Evolutionary conservation across 2,113 vertebrate species (phyloP).

Genomic region (Maylandia zebra): DNA sequence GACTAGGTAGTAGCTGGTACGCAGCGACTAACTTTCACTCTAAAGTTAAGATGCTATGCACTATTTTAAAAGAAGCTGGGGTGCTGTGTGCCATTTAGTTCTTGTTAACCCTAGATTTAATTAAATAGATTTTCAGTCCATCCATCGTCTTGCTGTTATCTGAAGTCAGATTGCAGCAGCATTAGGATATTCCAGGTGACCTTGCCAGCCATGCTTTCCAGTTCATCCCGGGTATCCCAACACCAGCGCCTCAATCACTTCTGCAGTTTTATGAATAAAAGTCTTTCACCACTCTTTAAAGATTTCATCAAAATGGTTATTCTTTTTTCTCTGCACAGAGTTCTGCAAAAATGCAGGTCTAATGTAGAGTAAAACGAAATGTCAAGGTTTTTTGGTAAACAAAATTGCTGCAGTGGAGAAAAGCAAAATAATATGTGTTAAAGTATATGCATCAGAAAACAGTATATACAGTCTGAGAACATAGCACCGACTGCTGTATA

Average conservation of each 20-base stretch:
- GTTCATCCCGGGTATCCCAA: background rate
- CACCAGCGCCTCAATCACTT: background rate
- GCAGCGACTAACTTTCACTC: background rate
- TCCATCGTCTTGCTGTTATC: background rate
- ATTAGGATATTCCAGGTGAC: background rate
- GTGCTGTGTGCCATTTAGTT: background rate
- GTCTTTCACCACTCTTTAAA: background rate
- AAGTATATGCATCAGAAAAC: background rate
- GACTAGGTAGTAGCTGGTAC: background rate
- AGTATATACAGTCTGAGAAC: background rate
- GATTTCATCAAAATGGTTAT: background rate
- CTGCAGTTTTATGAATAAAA: background rate
- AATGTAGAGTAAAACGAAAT: background rate
- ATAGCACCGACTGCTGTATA: background rate
- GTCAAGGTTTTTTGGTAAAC: background rate
- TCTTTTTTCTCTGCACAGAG: background rate
- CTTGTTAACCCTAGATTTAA: background rate
- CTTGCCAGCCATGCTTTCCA: background rate
- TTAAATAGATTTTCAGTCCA: background rate
- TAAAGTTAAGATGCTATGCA: background rate
- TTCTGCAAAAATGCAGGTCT: background rate
- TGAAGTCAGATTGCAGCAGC: background rate
- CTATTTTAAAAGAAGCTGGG: background rate
- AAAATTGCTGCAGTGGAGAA: background rate
- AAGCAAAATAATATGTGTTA: background rate